Percentiles rank a stretch among this genome's conserved stretches.
Conservation (phyloP, 2,797 vertebrate genomes). For the Loriculus beryllinus region DNA sequence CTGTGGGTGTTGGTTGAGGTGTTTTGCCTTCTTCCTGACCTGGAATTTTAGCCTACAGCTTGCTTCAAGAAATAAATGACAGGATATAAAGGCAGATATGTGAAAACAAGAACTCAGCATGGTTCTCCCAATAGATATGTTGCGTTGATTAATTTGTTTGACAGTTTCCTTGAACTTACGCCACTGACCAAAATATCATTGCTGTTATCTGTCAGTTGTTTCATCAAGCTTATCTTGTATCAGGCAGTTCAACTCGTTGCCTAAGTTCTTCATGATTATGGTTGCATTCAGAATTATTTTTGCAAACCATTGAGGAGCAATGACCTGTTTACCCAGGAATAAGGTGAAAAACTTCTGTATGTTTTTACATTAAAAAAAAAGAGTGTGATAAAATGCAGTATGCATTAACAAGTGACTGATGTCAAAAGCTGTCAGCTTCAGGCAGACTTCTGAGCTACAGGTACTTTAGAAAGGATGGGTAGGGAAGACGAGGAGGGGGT, state of each 20-base stretch:
- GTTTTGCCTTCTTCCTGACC: background rate
- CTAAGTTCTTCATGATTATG: background rate
- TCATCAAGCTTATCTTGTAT: background rate
- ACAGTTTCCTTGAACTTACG: background rate
- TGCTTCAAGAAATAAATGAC: background rate
- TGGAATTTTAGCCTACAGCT: background rate
- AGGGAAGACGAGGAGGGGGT: background rate
- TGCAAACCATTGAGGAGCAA: background rate
- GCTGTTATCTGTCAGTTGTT: background rate
- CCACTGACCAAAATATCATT: background rate
- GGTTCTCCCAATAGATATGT: background rate
- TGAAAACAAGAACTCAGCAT: background rate
- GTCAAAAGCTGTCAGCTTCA: background rate
- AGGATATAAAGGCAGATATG: background rate
- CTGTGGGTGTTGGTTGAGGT: rapidly evolving
- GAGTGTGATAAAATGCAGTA: background rate
- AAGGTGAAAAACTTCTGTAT: background rate
- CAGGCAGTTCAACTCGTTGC: background rate
- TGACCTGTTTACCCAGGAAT: background rate
- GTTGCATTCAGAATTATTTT: background rate
- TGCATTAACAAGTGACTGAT: background rate
- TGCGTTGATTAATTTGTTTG: background rate
- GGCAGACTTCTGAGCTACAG: background rate
- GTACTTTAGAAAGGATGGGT: background rate
- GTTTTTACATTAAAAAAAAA: background rate